These are phyloP conservation scores for Periphyllus acericola DNA, from an alignment of 2,888 invertebrate genomes.

Conservation along the genomic window DNA sequence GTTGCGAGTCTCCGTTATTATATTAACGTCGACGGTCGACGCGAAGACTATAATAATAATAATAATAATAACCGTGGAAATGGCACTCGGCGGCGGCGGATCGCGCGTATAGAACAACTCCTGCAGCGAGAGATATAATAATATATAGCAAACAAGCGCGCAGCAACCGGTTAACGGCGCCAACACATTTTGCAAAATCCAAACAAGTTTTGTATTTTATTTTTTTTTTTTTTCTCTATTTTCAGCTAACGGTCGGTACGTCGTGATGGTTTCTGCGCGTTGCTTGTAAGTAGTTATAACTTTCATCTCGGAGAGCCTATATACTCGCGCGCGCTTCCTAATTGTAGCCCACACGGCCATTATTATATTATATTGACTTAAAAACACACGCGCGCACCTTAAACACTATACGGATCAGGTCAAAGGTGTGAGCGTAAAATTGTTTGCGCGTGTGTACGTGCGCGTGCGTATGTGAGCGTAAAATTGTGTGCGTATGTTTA, in stretches of 20 bases:
- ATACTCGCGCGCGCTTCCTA: neutral
- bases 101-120: neutral
- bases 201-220: slow-evolving; percentile 34
- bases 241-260: neutral
- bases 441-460: no score
- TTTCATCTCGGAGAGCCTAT: neutral
- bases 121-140: neutral
- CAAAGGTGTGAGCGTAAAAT: neutral
- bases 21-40: neutral
- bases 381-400: neutral
- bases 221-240: neutral
- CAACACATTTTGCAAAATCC: slow-evolving; percentile 53
- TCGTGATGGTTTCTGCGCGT: neutral
- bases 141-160: neutral
- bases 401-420: neutral
- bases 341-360: neutral
- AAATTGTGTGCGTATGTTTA: no score
- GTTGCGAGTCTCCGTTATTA: neutral
- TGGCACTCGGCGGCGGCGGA: neutral
- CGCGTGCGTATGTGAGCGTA: no score
- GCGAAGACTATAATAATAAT: neutral
- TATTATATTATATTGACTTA: neutral
- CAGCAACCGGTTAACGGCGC: slow-evolving; percentile 47
- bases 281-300: neutral
- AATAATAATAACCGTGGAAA: slow-evolving; percentile 10